Conservation (phyloP, 2,113 vertebrate species). For the Mustela lutreola region DNA sequence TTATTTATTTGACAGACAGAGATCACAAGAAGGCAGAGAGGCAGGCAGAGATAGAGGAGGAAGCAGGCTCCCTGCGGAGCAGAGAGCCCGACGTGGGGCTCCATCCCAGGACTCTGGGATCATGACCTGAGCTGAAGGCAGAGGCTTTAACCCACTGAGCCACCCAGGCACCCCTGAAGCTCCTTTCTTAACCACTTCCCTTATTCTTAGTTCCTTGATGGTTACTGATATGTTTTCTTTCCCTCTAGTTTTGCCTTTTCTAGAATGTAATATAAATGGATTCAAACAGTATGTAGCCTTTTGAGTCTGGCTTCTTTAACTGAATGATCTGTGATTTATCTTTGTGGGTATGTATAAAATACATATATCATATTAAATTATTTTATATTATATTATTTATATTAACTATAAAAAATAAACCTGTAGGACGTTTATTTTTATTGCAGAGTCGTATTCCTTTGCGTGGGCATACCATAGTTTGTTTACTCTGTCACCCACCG, state of each 20-base stretch:
- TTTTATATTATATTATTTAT: too few species aligned
- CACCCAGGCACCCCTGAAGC: neutral
- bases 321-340: neutral
- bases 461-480: neutral
- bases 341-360: neutral
- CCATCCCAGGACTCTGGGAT: too few species aligned
- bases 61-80: too few species aligned
- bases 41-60: too few species aligned
- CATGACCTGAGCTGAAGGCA: too few species aligned
- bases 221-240: neutral
- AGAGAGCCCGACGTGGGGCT: too few species aligned
- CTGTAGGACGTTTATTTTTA: neutral
- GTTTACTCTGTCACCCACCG: neutral
- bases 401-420: neutral
- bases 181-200: neutral
- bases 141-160: too few species aligned
- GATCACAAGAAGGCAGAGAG: too few species aligned
- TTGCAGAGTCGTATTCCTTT: neutral
- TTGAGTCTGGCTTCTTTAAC: neutral
- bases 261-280: neutral
- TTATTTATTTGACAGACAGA: too few species aligned
- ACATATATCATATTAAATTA: too few species aligned
- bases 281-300: neutral
- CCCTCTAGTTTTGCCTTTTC: neutral
- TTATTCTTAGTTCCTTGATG: neutral